A percentile compares a stretch with the other conserved stretches of the same genome.
Evolutionary conservation across 2,888 invertebrate species (phyloP).

Genomic region (Troglohyphantes excavatus): DNA sequence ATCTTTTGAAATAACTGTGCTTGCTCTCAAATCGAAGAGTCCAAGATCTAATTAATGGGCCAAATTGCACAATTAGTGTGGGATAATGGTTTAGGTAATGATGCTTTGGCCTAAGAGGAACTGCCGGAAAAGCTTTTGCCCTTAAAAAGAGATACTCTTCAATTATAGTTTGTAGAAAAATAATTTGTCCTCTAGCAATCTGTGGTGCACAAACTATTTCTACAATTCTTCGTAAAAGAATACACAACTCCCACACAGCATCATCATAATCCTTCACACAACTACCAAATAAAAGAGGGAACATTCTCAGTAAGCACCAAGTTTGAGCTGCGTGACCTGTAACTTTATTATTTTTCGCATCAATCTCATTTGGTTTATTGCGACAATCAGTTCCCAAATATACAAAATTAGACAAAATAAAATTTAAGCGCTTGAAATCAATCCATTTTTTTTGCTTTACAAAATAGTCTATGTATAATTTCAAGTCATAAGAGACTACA

Average conservation of each 20-base stretch:
- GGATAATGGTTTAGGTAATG: conserved; percentile 18
- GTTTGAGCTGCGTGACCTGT: conserved; percentile 21
- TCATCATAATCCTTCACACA: conserved; percentile 36
- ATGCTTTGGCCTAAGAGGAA: conserved; percentile 31
- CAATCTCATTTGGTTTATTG: conserved; percentile 36
- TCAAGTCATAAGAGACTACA: conserved; percentile 19
- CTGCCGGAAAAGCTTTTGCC: not conserved
- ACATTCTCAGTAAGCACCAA: conserved; percentile 21
- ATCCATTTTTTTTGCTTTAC: conserved; percentile 28
- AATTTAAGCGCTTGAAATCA: conserved; percentile 10
- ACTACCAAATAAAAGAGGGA: conserved; percentile 29
- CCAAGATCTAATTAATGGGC: conserved; percentile 40
- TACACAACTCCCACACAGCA: conserved; percentile 19
- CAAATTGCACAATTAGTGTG: conserved; percentile 40
- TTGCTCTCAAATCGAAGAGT: conserved; percentile 59
- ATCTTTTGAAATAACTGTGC: conserved; percentile 52
- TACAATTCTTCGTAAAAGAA: conserved; percentile 6
- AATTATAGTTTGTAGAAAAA: not conserved
- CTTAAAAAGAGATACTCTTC: conserved; percentile 20
- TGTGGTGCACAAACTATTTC: conserved; percentile 33
- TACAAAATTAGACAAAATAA: conserved; percentile 7
- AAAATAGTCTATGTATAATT: conserved; percentile 28
- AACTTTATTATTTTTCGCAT: conserved; percentile 18
- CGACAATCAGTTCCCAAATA: conserved; percentile 18
- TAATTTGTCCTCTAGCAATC: conserved; percentile 12